Conservation (phyloP, 2,888 invertebrate species). For the Epirrita christyi region DNA sequence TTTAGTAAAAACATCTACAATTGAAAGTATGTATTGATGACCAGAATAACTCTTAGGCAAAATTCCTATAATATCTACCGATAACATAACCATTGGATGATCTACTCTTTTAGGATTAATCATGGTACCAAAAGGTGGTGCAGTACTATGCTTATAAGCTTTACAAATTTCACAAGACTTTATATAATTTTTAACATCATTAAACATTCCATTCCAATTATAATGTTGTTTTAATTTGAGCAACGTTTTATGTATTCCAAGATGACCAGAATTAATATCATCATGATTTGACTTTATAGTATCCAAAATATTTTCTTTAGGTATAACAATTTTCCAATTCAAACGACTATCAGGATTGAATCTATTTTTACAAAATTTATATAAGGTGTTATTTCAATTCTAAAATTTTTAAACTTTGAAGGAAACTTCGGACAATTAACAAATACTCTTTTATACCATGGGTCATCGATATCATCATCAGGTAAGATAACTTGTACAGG, state of each 20-base stretch:
- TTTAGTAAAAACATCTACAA: background rate
- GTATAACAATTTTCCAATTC: constrained; percentile 4
- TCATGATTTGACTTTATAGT: background rate
- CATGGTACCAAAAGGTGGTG: background rate
- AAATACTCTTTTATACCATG: background rate
- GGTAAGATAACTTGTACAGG: constrained; percentile 14
- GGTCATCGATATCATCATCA: background rate
- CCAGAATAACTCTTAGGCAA: constrained; percentile 1
- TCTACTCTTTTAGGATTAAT: constrained; percentile 1
- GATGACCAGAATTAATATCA: constrained; percentile 2
- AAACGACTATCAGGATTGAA: background rate
- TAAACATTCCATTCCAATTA: background rate
- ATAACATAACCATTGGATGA: background rate
- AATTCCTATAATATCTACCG: background rate
- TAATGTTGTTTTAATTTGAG: background rate
- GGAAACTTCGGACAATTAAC: constrained; percentile 6
- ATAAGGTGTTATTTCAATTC: background rate
- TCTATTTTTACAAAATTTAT: background rate
- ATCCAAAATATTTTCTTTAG: background rate
- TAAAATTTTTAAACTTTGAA: background rate
- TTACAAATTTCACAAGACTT: constrained; percentile 1
- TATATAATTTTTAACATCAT: too few species aligned
- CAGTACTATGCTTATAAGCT: background rate
- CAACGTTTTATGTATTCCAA: background rate
- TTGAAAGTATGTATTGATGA: background rate